phyloP scores from a whole-genome alignment of 2,888 invertebrate genomes.

The Synergus itoensis region DNA sequence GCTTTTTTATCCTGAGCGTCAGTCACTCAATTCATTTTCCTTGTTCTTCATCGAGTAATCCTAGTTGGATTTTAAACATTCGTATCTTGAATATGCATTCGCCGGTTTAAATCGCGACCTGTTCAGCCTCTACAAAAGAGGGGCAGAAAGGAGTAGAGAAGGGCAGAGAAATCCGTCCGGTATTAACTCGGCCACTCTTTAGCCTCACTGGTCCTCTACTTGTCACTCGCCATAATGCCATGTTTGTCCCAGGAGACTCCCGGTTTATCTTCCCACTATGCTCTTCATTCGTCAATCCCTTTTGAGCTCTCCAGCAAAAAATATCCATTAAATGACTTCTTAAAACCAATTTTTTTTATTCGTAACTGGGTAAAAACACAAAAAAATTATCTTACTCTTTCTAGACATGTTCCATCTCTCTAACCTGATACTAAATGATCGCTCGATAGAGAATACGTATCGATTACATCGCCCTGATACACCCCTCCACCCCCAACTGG shows the following conservation, averaged over 20 bases:
- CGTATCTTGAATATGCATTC: slow-evolving; percentile 75
- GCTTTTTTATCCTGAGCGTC: slow-evolving; percentile 13
- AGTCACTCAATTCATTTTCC: slow-evolving; percentile 41
- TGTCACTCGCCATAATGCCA: slow-evolving; percentile 68
- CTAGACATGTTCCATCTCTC: background rate
- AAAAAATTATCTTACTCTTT: background rate
- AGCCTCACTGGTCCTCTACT: slow-evolving; percentile 67
- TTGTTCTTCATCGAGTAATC: slow-evolving; percentile 63
- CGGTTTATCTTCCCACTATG: slow-evolving; percentile 10
- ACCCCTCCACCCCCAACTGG: slow-evolving; percentile 1
- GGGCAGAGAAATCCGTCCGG: slow-evolving; percentile 47
- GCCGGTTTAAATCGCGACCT: slow-evolving; percentile 61
- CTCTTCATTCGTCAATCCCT: background rate
- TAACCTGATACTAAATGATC: slow-evolving; percentile 10
- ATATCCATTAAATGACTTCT: background rate
- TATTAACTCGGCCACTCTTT: slow-evolving; percentile 70
- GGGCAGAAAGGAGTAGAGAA: slow-evolving; percentile 47
- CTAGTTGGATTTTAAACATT: slow-evolving; percentile 74
- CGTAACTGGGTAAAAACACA: background rate
- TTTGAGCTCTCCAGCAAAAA: background rate
- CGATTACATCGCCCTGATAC: slow-evolving; percentile 23
- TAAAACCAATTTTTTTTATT: background rate
- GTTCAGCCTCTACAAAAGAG: slow-evolving; percentile 40
- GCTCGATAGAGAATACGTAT: slow-evolving; percentile 18
- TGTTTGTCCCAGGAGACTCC: slow-evolving; percentile 57